Base-by-base conservation (phyloP, 2,113 vertebrate species). In the Hippocampus abdominalis region DNA sequence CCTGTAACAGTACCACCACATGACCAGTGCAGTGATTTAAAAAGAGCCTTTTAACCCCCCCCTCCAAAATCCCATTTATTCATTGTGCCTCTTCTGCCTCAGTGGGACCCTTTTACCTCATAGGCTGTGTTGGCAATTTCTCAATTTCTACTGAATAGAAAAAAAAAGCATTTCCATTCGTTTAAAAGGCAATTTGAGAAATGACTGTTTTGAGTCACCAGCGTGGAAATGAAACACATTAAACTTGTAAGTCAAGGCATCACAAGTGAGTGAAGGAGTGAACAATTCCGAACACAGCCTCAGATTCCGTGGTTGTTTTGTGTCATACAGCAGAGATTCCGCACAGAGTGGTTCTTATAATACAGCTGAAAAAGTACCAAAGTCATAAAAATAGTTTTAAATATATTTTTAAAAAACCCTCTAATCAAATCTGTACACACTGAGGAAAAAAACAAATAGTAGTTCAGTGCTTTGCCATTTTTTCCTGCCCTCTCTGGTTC, bases 401-500 rank as follows among this genome's bases (percentile, higher is more conserved):
- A 60, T 60, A 32, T 59, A 20, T 32, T n/a, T n/a, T n/a, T n/a
- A n/a, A n/a, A 32, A 32, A 20, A 29, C 15, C 15, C 46, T 42
- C 13, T 25, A 3, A 46, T 27, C 3, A 3, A 15, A 42, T 48
- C 27, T 46, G 42, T 23, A 16, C 40, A 46, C 15, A 48, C n/a
- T 46, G 64, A 25, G n/a, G 3, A 18, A 18, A 60, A 29, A 32
- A 27, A 15, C 1, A 1, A 25, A 57, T 1, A 23, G 7, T 5
- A 44, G 40, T 64, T 68, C 29, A 39, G 66, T 23, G 44, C 46
- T n/a, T 23, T 39, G 29, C 70, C 9, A 40, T 70, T 70, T 89
- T 88, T 6, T 25, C 54, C 71, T 63, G 75, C 23, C 70, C 69
- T 23, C 72, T 89, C 18, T 56, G 9, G 0, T 89, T 77, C 90